Base-by-base conservation (phyloP, 2,797 vertebrate species). In the Momotus momota region DNA sequence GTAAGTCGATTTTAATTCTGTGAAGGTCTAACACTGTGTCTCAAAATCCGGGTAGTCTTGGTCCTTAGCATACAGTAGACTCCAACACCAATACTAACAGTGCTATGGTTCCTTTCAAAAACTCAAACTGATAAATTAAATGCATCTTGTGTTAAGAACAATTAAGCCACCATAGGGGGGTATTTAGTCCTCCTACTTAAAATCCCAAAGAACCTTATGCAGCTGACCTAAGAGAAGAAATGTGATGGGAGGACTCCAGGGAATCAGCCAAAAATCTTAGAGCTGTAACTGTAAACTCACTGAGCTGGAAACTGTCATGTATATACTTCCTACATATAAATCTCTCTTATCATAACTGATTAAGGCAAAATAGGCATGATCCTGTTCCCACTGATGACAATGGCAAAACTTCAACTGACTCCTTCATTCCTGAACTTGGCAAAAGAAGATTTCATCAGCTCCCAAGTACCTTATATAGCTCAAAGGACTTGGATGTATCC, bases 321-420 rank as follows among this genome's bases (percentile, higher is more conserved):
- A 92, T 85, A 78, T 81, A 96, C 71, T 93, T 93, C 92, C 92
- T 96, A 96, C 75, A 90, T 91, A 90, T 94, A 96, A 94, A 93
- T 94, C 88, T 87, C 88, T 83, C 92, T 85, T 92, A 96, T 77
- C 75, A 78, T 87, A 95, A 96, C 95, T 87, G 86, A 95, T 90
- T 94, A 96, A 78, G 72, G 69, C 86, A 91, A 65, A 91, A 92
- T 61, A 96, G 65, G 81, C 92, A 88, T 94, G 94, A 94, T 97
- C 86, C 78, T 66, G 52, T 77, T 94, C 74, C 81, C 71, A 94
- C 71, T 95, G 92, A 91, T 75, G 86, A 91, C 75, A 93, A 81
- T 82, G 89, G 86, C 91, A 89, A 86, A 96, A 74, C 21, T 94
- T 79, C 88, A 91, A 78, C 10, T 90, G 94, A 94, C 71, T 87